Conservation (phyloP, 1,140 invertebrate genomes). For the Drosophila nannoptera region DNA sequence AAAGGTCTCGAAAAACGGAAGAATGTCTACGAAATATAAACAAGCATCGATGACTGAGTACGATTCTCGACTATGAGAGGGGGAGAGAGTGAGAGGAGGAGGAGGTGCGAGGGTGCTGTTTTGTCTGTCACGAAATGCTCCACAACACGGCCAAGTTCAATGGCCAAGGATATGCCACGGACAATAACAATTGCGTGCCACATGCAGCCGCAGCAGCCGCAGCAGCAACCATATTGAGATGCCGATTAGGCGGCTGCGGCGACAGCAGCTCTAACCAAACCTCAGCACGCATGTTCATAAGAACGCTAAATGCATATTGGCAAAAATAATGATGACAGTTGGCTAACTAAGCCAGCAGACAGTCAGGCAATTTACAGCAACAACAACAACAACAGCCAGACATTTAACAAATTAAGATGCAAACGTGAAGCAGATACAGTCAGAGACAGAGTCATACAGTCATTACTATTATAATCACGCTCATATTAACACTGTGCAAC, state of each 20-base stretch:
- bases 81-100: too few relatives aligned
- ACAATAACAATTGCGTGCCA: slow-evolving; percentile 62
- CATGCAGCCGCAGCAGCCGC: slow-evolving; percentile 54
- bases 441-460: slow-evolving; percentile 11
- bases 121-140: slow-evolving; percentile 65
- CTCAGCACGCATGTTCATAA: slow-evolving; percentile 65
- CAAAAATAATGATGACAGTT: slow-evolving; percentile 75
- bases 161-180: slow-evolving; percentile 62
- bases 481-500: slow-evolving; percentile 40
- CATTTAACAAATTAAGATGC: slow-evolving; percentile 71
- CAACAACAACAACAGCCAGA: slow-evolving; percentile 33
- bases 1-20: slow-evolving; percentile 39
- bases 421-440: slow-evolving; percentile 14
- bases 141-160: slow-evolving; percentile 54
- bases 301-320: slow-evolving; percentile 75
- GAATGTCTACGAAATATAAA: slow-evolving; percentile 66
- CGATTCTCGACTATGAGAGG: not conserved
- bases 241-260: slow-evolving; percentile 66
- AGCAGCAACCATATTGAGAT: slow-evolving; percentile 67
- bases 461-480: slow-evolving; percentile 34
- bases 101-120: slow-evolving; percentile 7
- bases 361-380: slow-evolving; percentile 38
- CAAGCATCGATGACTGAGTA: slow-evolving; percentile 48
- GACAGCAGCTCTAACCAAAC: slow-evolving; percentile 9
- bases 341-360: slow-evolving; percentile 63